Conservation (phyloP, 2,113 vertebrate species). For the Myiozetetes cayanensis region DNA sequence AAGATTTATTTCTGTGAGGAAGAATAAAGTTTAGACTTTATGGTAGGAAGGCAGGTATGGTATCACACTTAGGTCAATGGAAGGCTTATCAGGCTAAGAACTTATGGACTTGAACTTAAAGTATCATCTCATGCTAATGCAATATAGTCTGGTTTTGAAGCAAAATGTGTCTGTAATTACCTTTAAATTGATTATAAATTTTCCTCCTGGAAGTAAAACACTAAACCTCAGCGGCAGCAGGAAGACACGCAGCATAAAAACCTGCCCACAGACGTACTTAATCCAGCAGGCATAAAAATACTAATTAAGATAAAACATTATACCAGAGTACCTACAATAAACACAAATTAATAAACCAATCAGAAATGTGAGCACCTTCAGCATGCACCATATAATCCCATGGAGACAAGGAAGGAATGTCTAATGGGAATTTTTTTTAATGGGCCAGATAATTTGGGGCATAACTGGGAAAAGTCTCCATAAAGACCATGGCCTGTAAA, state of each 20-base stretch:
- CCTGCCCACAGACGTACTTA: conserved; percentile 49
- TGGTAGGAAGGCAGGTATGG: neutral
- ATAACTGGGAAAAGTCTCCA: conserved; percentile 32
- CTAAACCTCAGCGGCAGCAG: conserved; percentile 45
- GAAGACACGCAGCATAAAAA: conserved; percentile 62
- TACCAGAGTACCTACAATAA: conserved; percentile 65
- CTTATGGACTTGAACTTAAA: neutral
- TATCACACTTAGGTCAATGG: neutral
- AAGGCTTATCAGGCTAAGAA: neutral
- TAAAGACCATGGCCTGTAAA: conserved; percentile 11
- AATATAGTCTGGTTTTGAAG: conserved; percentile 21
- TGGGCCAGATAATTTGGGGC: conserved; percentile 62
- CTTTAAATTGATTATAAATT: conserved; percentile 70
- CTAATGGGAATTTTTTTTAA: conserved; percentile 54
- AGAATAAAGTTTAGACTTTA: neutral
- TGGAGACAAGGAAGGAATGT: conserved; percentile 47
- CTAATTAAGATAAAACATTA: conserved; percentile 76
- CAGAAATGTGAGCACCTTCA: conserved; percentile 55
- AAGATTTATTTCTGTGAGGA: neutral
- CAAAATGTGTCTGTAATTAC: conserved; percentile 54
- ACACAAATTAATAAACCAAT: conserved; percentile 73
- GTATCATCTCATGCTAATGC: neutral
- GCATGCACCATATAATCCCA: conserved; percentile 53
- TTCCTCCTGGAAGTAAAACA: conserved; percentile 32
- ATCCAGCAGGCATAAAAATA: conserved; percentile 72